Evolutionary conservation across 2,113 vertebrate species (phyloP), one percentile per base, ranked within the genome.

Genomic region (Talpa occidentalis): DNA sequence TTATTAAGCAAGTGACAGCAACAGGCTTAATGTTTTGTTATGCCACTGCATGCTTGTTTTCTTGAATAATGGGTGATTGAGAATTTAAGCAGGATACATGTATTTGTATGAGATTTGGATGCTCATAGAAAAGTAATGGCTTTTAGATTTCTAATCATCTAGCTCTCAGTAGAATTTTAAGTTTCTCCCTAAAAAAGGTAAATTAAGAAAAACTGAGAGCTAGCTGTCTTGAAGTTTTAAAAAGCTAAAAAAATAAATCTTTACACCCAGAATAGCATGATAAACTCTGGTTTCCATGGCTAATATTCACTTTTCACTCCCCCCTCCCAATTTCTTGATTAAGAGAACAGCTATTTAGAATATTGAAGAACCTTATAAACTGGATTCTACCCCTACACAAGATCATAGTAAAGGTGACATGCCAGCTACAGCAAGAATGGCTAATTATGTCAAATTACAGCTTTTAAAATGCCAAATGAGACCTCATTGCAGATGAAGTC

Each of bases 371-470:
- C 81, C 85, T 91, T 77, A 85, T 93, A 95, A 97, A 87, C 56
- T 95, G 49, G 69, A 19, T 95, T 97, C 81, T 93, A 82, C 82
- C 35, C 15, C 96, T 97, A 66, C 3, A 77, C 82, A 94, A 93
- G 93, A 96, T 94, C 10, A 66, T 66, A 19, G 76, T 90, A 94
- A 94, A 97, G 7, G 79, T 91, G 95, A 89, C 32, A 82, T 11
- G 84, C 93, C 49, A 42, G 40, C 82, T 56, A 69, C 2, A 70
- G 90, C 77, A 93, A 96, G 94, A 94, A 95, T 88, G 54, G 88
- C 28, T 97, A 96, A 97, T 95, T 32, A 67, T 87, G 3, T 91
- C 66, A 97, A 97, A 97, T 96, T 94, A 95, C 2, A 97, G 94
- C 64, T 95, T 69, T 92, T 90, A 60, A 94, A 97, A 97, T 97